Percentiles rank a stretch among this genome's conserved stretches.
These are phyloP conservation scores for Lonchura striata DNA, from an alignment of 2,113 vertebrate species.

Conservation along the genomic window DNA sequence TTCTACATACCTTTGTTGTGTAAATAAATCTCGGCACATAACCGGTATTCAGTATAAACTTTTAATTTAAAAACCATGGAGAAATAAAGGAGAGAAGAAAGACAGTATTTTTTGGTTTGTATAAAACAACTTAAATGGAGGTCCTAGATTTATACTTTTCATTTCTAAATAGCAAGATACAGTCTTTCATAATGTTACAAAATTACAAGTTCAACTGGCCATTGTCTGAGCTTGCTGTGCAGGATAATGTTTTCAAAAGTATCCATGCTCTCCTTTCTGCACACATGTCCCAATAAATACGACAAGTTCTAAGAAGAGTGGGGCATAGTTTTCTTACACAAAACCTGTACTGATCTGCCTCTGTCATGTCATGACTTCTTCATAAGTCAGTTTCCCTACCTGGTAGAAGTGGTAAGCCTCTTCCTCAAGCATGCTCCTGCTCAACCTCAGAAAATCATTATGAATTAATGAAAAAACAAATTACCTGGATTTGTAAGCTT, in stretches of 20 bases:
- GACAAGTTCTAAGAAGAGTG: background rate
- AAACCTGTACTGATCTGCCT: background rate
- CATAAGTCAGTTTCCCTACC: background rate
- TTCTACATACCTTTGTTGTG: background rate
- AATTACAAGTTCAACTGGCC: background rate
- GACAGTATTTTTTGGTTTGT: background rate
- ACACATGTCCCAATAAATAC: background rate
- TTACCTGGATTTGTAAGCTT: conserved; percentile 91
- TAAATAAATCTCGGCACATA: background rate
- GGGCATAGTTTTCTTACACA: background rate
- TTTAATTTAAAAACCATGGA: background rate
- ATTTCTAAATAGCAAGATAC: background rate
- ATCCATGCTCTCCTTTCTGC: background rate
- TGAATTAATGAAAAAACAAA: background rate
- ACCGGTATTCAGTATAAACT: background rate
- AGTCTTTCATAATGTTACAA: background rate
- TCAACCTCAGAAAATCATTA: background rate
- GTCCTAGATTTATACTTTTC: background rate
- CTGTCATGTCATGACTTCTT: background rate
- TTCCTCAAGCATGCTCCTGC: accelerated
- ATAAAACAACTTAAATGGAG: background rate
- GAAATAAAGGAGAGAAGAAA: background rate
- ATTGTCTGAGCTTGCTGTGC: background rate
- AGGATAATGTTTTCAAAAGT: background rate
- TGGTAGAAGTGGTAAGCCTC: background rate